Percentiles rank a stretch among this genome's conserved stretches.
These are phyloP conservation scores for Burhinus bistriatus DNA, from an alignment of 2,113 vertebrate genomes.

Conservation along the genomic window DNA sequence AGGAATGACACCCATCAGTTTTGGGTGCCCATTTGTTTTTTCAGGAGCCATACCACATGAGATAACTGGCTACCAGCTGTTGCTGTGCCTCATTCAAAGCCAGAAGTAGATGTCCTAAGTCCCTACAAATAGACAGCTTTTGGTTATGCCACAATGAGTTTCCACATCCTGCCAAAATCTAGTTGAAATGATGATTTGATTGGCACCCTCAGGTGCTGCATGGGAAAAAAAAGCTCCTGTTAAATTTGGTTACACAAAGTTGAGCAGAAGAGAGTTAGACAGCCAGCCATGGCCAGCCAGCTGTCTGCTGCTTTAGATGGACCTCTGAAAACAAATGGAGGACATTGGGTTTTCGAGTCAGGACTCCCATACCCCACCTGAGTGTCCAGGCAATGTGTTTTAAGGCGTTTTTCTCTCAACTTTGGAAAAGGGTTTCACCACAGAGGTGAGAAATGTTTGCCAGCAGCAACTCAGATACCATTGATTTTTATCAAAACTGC, in stretches of 20 bases:
- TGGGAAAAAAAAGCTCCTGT: neutral
- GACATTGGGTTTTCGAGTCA: fast-evolving
- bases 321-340: neutral
- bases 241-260: neutral
- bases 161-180: neutral
- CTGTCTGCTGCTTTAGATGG: neutral
- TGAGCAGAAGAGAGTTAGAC: neutral
- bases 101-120: neutral
- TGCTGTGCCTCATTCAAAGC: neutral
- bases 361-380: neutral
- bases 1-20: neutral
- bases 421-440: neutral
- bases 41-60: neutral
- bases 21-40: neutral
- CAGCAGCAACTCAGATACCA: neutral
- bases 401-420: neutral
- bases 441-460: neutral
- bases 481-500: neutral
- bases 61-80: neutral
- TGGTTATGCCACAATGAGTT: neutral
- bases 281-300: neutral
- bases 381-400: neutral
- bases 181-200: neutral
- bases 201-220: neutral
- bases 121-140: neutral